A percentile compares a stretch with the other conserved stretches of the same genome.
Evolutionary conservation across 2,888 invertebrate genomes (phyloP).

Genomic region (Nemurella pictetii): DNA sequence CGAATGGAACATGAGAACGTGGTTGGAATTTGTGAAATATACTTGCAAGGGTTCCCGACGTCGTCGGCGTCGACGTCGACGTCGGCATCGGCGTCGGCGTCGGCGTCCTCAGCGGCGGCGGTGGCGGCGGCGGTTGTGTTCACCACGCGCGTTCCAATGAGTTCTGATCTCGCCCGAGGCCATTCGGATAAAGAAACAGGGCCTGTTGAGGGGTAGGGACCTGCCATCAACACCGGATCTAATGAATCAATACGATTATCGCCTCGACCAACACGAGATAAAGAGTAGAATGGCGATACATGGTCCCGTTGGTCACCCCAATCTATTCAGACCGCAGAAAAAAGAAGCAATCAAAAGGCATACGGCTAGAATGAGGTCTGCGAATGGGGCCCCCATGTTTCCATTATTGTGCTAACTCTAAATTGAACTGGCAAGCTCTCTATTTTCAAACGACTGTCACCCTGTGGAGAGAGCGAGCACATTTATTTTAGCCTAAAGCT

Average conservation of each 20-base stretch:
- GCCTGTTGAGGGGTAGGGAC: conserved; percentile 12
- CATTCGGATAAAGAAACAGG: conserved; percentile 30
- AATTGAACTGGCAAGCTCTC: conserved; percentile 21
- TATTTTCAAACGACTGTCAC: not conserved
- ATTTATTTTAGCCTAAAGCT: conserved; percentile 7
- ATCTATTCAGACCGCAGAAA: conserved; percentile 25
- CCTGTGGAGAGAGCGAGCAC: not conserved
- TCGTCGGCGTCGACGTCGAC: conserved; percentile 14
- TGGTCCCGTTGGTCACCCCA: conserved; percentile 4
- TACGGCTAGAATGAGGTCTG: conserved; percentile 21
- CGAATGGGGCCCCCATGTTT: conserved; percentile 24
- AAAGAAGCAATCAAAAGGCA: conserved; percentile 35
- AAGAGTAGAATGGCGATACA: conserved; percentile 9
- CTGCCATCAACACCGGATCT: conserved; percentile 36
- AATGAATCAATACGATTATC: conserved; percentile 37
- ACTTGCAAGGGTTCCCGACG: conserved; percentile 23
- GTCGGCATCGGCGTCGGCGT: conserved; percentile 9
- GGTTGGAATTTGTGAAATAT: conserved; percentile 36
- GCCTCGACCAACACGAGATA: conserved; percentile 31
- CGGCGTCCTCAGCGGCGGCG: conserved; percentile 28
- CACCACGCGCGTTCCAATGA: conserved; percentile 29
- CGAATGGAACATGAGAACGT: conserved; percentile 37
- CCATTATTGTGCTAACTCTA: conserved; percentile 30
- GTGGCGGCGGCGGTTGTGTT: conserved; percentile 19
- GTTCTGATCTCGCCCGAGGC: conserved; percentile 24